These are phyloP conservation scores for Lateolabrax maculatus DNA, from an alignment of 2,797 vertebrate genomes.

Conservation along the genomic window DNA sequence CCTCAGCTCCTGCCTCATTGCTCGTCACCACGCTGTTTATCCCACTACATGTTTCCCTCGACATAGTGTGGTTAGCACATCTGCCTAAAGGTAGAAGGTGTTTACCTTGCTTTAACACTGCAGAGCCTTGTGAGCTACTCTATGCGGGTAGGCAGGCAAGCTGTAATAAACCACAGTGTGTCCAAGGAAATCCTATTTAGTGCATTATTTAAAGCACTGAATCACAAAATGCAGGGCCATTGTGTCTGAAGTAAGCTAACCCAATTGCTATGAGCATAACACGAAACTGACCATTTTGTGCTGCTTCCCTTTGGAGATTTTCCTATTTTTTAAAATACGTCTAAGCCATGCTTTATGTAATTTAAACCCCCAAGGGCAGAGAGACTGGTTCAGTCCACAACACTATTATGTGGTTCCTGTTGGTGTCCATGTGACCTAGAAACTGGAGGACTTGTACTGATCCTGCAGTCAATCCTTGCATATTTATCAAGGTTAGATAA, in stretches of 20 bases:
- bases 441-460: conserved; percentile 45
- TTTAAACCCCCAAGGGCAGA: conserved; percentile 54
- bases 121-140: conserved; percentile 55
- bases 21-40: conserved; percentile 58
- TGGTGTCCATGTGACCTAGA: conserved; percentile 61
- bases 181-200: conserved; percentile 74
- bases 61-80: conserved; percentile 54
- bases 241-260: conserved; percentile 66
- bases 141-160: conserved; percentile 47
- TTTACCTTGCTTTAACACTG: conserved; percentile 66
- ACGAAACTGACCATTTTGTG: conserved; percentile 53
- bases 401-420: conserved; percentile 30
- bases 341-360: conserved; percentile 53
- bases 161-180: conserved; percentile 63
- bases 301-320: conserved; percentile 57
- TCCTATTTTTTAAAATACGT: conserved; percentile 54
- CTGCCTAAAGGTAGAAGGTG: conserved; percentile 64
- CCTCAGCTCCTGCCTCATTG: conserved; percentile 40
- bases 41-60: conserved; percentile 54
- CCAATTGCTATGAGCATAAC: conserved; percentile 57
- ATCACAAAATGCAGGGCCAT: conserved; percentile 66
- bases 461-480: conserved; percentile 11
- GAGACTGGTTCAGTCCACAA: conserved; percentile 42
- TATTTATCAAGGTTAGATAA: conserved; percentile 45
- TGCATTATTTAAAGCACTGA: conserved; percentile 73